Evolutionary conservation across 2,797 vertebrate genomes (phyloP).

Genomic region (Pseudomugil gertrudae): DNA sequence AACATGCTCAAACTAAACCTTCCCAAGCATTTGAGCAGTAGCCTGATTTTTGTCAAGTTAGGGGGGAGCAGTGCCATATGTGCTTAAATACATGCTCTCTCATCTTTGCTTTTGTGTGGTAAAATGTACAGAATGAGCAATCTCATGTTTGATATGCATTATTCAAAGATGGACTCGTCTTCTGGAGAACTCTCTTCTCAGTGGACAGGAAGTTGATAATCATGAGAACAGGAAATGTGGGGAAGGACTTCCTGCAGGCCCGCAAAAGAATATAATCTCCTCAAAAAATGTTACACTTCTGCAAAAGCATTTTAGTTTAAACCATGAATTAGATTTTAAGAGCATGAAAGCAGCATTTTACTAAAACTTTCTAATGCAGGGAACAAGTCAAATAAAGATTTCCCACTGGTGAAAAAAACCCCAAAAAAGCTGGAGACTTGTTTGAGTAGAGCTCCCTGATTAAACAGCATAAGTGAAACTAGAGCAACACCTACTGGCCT

Average conservation of each 20-base stretch:
- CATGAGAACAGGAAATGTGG: constrained; percentile 83
- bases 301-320: constrained; percentile 37
- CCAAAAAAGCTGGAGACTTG: too few relatives aligned
- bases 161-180: constrained; percentile 30
- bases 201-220: constrained; percentile 86
- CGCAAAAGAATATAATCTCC: constrained; percentile 76
- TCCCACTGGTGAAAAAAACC: not conserved
- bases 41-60: not conserved
- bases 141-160: constrained; percentile 13
- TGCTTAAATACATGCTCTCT: not conserved
- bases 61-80: not conserved
- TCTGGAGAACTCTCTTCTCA: constrained; percentile 69
- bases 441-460: not conserved
- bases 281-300: constrained; percentile 39
- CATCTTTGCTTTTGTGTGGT: not conserved
- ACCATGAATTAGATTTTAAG: not conserved
- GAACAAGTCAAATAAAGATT: not conserved
- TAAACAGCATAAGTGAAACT: constrained; percentile 23
- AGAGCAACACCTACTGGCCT: constrained; percentile 74
- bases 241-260: constrained; percentile 83
- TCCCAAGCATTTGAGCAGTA: not conserved
- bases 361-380: not conserved
- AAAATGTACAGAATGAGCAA: not conserved
- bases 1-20: constrained; percentile 15
- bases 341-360: not conserved